Evolutionary conservation across 2,888 invertebrate species (phyloP).

Genomic region (Agelastica alni): DNA sequence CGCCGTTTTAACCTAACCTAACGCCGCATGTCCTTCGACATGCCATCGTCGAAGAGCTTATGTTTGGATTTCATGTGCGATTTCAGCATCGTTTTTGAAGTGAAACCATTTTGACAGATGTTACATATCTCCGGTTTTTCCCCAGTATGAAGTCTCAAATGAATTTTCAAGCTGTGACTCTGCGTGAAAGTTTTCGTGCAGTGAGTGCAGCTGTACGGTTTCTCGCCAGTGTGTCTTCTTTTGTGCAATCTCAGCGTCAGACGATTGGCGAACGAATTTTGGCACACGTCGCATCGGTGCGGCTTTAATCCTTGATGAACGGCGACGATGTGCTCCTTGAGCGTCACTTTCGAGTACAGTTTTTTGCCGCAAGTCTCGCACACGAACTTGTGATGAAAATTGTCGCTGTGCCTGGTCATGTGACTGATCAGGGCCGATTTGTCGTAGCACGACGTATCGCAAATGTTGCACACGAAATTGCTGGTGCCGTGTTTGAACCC

Average conservation of each 20-base stretch:
- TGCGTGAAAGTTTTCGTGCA: slow-evolving; percentile 64
- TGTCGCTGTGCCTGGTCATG: slow-evolving; percentile 42
- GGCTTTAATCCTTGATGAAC: slow-evolving; percentile 4
- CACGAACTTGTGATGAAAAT: slow-evolving; percentile 40
- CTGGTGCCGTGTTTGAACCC: slow-evolving; percentile 43
- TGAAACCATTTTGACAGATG: slow-evolving; percentile 58
- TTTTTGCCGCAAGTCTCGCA: slow-evolving; percentile 38
- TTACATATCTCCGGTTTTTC: slow-evolving; percentile 52
- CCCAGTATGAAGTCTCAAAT: slow-evolving; percentile 50
- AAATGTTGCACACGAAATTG: slow-evolving; percentile 43
- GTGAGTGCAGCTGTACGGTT: slow-evolving; percentile 57
- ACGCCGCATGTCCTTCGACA: no score
- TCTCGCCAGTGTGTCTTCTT: slow-evolving; percentile 51
- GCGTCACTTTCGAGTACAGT: slow-evolving; percentile 1
- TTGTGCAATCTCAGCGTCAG: slow-evolving; percentile 43
- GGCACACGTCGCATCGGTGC: slow-evolving; percentile 34
- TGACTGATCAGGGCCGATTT: slow-evolving; percentile 44
- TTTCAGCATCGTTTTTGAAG: slow-evolving; percentile 58
- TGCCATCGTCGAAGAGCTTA: neutral
- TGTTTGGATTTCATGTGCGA: slow-evolving; percentile 45
- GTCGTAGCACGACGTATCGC: slow-evolving; percentile 44
- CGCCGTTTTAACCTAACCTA: no score
- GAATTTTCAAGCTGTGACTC: slow-evolving; percentile 55
- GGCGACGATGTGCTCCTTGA: slow-evolving; percentile 1
- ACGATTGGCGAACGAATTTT: slow-evolving; percentile 42